phyloP scores from a whole-genome alignment of 2,113 vertebrate species.

The Alligator sinensis region DNA sequence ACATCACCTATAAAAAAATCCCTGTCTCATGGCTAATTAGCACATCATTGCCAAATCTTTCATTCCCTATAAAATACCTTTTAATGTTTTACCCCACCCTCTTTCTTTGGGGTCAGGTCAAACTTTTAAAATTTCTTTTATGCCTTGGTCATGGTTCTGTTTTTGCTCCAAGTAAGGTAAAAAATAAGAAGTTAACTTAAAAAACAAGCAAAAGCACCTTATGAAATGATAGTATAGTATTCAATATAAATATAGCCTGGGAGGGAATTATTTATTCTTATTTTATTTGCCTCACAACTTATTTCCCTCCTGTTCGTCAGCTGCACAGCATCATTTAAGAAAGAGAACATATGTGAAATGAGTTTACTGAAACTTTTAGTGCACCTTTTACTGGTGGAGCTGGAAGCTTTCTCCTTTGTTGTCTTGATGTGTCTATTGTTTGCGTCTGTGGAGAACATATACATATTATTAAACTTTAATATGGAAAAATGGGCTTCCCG shows the following conservation, averaged over 20 bases:
- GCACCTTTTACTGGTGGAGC: conserved; percentile 92
- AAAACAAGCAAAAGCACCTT: neutral
- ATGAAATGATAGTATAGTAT: neutral
- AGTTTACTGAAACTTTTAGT: neutral
- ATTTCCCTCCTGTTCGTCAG: neutral
- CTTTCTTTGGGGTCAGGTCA: neutral
- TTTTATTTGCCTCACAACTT: neutral
- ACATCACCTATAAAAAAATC: too few relatives aligned
- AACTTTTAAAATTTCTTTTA: neutral
- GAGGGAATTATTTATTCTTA: neutral
- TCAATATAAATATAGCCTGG: neutral
- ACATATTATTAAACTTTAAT: neutral
- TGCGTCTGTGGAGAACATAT: conserved; percentile 84
- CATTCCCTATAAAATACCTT: fast-evolving
- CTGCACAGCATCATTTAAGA: neutral
- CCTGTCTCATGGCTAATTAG: neutral
- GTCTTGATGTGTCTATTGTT: conserved; percentile 93
- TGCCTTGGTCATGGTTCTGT: conserved; percentile 8
- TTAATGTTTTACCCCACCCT: too few relatives aligned
- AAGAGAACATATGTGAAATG: neutral
- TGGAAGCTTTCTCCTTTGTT: conserved; percentile 94
- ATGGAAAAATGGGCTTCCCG: neutral
- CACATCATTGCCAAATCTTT: neutral
- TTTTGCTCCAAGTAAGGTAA: neutral
- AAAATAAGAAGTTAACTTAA: neutral